Conservation (phyloP, 2,113 vertebrate genomes). For the Lipophrys pholis region DNA sequence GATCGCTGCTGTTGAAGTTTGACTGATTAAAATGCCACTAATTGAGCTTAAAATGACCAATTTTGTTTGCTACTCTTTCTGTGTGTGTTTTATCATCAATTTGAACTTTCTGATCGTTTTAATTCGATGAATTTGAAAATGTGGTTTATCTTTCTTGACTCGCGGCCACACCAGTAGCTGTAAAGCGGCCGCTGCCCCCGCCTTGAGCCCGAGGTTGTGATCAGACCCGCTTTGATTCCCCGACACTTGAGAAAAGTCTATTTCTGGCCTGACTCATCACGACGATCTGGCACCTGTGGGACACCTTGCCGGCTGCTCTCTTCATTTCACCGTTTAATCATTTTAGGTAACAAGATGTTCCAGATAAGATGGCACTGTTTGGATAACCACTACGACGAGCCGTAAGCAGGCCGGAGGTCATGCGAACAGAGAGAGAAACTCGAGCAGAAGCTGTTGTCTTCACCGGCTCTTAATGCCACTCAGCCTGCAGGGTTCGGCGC, state of each 20-base stretch:
- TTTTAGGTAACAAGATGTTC: conserved; percentile 16
- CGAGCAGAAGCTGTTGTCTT: no score
- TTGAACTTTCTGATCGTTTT: no score
- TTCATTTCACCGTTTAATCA: conserved; percentile 22
- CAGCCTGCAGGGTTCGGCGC: no score
- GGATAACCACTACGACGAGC: not conserved
- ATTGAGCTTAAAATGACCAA: no score
- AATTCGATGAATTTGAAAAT: no score
- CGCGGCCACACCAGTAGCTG: not conserved
- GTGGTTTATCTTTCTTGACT: no score
- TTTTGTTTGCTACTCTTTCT: no score
- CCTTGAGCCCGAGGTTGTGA: not conserved
- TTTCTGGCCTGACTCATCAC: conserved; percentile 46
- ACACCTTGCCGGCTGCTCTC: conserved; percentile 24
- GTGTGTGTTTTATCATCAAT: no score
- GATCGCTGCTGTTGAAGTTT: no score
- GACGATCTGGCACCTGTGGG: conserved; percentile 46
- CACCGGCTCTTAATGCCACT: no score
- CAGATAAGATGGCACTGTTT: not conserved
- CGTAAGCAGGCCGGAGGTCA: not conserved
- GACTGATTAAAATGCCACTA: no score
- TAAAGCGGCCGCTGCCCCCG: not conserved
- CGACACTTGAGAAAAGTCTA: conserved; percentile 57
- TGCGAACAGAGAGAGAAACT: no score
- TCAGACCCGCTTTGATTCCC: conserved; percentile 31